Conservation (phyloP, 2,797 vertebrate genomes). For the Xenentodon cancila region DNA sequence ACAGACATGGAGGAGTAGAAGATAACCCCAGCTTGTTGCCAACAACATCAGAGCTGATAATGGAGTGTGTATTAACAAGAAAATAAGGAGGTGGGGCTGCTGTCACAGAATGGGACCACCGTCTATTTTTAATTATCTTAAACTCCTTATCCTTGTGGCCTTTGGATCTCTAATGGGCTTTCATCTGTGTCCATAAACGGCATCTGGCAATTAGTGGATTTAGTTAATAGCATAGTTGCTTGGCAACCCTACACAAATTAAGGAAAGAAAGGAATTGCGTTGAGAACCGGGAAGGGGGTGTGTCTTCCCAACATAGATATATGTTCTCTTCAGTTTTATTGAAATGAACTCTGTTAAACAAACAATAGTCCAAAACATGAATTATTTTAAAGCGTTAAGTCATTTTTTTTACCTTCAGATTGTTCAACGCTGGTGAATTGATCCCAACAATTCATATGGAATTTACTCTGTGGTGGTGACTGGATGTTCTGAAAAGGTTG, state of each 20-base stretch:
- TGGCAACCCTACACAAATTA: conserved; percentile 48
- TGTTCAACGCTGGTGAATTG: too few species aligned
- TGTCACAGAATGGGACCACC: not conserved
- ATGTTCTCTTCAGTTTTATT: conserved; percentile 18
- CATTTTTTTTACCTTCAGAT: too few species aligned
- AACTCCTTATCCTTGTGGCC: conserved; percentile 17
- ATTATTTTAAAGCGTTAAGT: too few species aligned
- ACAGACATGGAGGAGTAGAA: conserved; percentile 32
- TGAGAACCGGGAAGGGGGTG: not conserved
- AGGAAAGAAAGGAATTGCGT: conserved; percentile 2
- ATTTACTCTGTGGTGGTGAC: too few species aligned
- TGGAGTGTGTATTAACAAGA: not conserved
- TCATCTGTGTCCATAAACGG: too few species aligned
- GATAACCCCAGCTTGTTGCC: conserved; percentile 58
- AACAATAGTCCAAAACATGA: too few species aligned
- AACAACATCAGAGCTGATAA: conserved; percentile 10
- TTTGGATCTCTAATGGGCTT: conserved; percentile 24
- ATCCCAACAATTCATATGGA: too few species aligned
- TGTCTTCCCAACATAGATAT: conserved; percentile 12
- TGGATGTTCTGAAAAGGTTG: too few species aligned
- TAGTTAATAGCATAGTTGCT: conserved; percentile 62
- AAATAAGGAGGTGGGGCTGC: not conserved
- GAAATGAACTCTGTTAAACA: not conserved
- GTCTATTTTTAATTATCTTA: conserved; percentile 21
- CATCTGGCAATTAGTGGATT: conserved; percentile 47